These are phyloP conservation scores for Sclerurus mexicanus DNA, from an alignment of 2,113 vertebrate species.

Conservation along the genomic window DNA sequence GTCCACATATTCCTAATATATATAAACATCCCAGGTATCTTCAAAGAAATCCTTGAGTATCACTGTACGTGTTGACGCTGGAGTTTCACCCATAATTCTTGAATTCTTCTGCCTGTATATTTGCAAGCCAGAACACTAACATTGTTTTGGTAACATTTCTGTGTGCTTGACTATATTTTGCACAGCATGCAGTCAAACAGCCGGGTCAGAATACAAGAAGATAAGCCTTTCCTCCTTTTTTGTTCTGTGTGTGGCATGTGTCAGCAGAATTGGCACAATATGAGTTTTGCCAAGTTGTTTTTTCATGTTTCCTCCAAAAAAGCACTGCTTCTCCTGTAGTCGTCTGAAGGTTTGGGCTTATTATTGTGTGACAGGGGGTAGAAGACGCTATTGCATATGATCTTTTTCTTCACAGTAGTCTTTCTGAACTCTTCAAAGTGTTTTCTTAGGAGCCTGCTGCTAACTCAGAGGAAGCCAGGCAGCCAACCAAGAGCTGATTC, in stretches of 20 bases:
- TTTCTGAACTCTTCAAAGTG: not conserved
- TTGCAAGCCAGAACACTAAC: not conserved
- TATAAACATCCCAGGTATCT: not conserved
- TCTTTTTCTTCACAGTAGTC: not conserved
- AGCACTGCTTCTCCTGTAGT: not conserved
- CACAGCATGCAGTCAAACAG: not conserved
- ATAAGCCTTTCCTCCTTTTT: not conserved
- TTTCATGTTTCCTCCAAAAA: not conserved
- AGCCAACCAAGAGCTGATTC: not conserved
- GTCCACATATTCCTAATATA: not conserved
- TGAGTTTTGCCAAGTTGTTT: not conserved
- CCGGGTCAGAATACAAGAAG: not conserved
- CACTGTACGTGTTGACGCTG: not conserved
- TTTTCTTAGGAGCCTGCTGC: slow-evolving; percentile 28
- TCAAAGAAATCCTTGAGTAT: not conserved
- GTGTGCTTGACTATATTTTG: not conserved
- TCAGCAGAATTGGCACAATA: not conserved
- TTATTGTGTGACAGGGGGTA: not conserved
- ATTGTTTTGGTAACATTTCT: not conserved
- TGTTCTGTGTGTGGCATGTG: not conserved
- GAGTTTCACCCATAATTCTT: not conserved
- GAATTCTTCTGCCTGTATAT: not conserved
- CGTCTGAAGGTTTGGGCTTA: not conserved
- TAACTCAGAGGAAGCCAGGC: not conserved
- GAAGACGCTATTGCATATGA: not conserved